phyloP scores from a whole-genome alignment of 2,888 invertebrate genomes.

The Acanthosepion pharaonis region DNA sequence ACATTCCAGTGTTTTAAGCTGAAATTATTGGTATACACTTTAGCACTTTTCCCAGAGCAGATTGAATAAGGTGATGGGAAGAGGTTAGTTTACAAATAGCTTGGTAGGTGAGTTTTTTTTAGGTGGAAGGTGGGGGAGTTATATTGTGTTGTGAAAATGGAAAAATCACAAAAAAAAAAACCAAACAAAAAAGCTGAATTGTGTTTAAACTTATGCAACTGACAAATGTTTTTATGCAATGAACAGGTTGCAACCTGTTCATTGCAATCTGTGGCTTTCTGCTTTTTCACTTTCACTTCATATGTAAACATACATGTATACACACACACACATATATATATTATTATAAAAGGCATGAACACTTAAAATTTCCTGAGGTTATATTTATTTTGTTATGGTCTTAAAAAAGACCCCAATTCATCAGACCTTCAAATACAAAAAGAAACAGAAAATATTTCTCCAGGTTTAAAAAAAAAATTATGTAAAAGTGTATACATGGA shows the following conservation, averaged over 20 bases:
- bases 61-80: neutral
- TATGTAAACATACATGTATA: neutral
- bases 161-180: neutral
- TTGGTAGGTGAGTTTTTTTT: neutral
- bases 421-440: too few relatives aligned
- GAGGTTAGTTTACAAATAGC: neutral
- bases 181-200: neutral
- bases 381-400: too few relatives aligned
- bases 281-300: neutral
- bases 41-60: neutral
- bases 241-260: neutral
- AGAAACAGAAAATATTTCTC: too few relatives aligned
- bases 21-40: neutral
- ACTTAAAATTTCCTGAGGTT: too few relatives aligned
- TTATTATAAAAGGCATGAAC: too few relatives aligned
- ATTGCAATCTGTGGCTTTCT: neutral
- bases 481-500: too few relatives aligned
- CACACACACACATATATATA: too few relatives aligned
- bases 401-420: too few relatives aligned
- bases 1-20: neutral
- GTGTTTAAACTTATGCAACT: neutral
- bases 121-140: neutral
- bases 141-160: too few relatives aligned
- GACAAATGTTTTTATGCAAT: neutral
- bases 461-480: too few relatives aligned